Base-by-base conservation (phyloP, 2,113 vertebrate species). In the Ia io region DNA sequence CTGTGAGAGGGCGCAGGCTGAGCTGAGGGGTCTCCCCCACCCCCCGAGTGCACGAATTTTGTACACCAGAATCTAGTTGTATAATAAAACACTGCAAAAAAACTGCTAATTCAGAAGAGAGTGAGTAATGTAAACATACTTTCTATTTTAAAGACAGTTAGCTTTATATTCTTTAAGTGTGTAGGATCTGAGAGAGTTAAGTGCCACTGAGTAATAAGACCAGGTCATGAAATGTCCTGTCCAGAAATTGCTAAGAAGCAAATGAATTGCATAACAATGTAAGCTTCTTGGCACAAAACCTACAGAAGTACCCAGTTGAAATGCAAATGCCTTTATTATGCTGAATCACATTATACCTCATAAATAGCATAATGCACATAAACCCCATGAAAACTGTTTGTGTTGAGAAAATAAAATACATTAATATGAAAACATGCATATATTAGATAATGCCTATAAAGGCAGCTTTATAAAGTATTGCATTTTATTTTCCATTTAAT, bases 321-420 rank as follows among this genome's bases (percentile, higher is more conserved):
- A 98, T 98, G 98, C 98, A 98, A 98, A 98, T 98, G 96, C 80
- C 56, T 97, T 98, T 98, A 98, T 98, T 98, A 97, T 93, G 89
- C 25, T 96, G 97, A 98, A 98, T 97, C 97, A 95, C 96, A 97
- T 98, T 98, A 97, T 97, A 97, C 94, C 97, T 97, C 92, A 61
- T 96, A 97, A 98, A 96, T 95, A 96, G 85, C 77, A 96, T 97
- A 96, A 96, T 96, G 84, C 91, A 96, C 89, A 97, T 97, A 98
- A 97, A 93, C 93, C 88, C 67, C 86, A 90, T 91, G 85, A 96
- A 98, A 98, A 98, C 93, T 96, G 98, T 98, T 97, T 98, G 71
- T 95, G 79, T 96, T 96, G 87, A 96, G 91, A 97, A 98, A 98
- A 97, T 97, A 97, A 98, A 96, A 97, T 91, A 18, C 96, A 97